Evolutionary conservation across 1,140 invertebrate species (phyloP), one percentile per base, ranked within the genome.

Genomic region (Drosophila parvula): DNA sequence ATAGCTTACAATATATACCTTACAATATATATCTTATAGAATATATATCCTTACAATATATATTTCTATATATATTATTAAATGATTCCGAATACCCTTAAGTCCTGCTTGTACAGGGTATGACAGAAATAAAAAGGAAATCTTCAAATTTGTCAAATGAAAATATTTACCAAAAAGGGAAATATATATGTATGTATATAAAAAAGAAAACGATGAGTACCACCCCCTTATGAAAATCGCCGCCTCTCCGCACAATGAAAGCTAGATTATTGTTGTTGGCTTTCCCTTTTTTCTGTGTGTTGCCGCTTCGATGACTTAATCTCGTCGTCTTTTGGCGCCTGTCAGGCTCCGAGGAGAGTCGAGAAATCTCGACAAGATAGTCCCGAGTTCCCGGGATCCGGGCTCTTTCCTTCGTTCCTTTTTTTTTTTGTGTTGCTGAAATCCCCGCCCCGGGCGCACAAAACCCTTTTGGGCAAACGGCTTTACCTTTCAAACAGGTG

Each of bases 281-380:
- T 75, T 79, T 65, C 50, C 70, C 40, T 70, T 59, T 67, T 47
- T 27, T 62, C 67, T 77, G 44, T 45, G 22, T 8, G 79, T 60
- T 81, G 76, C 50, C 79, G 83, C 83, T 69, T 88, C 82, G 83
- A 86, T 86, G 83, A 82, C 59, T 88, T 86, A 86, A 86, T 86
- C 79, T 77, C 76, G 41, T 76, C 71, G 67, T 86, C 82, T 86
- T 79, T 86, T 86, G 74, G 82, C 82, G 82, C 82, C 75, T 82
- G 81, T 81, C 78, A 63, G 56, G 74, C 50, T 48, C 58, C 65
- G 67, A 81, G 60, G 74, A 60, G 64, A 62, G 63, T 58, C 38
- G 56, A 70, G 57, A 61, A 78, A 82, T 78, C 69, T 74, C 63
- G 67, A 48, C 75, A 40, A 73, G 61, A 73, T 55, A 78, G 73